Evolutionary conservation across 1,140 invertebrate genomes (phyloP).

Genomic region (Drosophila nasuta): DNA sequence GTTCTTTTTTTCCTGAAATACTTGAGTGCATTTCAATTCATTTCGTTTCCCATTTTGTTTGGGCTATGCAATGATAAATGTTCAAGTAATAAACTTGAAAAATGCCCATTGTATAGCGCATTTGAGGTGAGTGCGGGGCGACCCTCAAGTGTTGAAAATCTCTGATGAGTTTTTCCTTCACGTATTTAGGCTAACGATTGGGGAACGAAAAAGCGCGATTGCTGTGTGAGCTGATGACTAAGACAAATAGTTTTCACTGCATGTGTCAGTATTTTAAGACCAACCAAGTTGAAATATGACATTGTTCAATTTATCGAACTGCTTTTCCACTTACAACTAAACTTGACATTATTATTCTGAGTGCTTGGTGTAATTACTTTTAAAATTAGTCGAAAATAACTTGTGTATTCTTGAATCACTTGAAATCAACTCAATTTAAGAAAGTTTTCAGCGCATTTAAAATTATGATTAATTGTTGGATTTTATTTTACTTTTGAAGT

Average conservation of each 20-base stretch:
- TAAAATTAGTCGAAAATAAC: background rate
- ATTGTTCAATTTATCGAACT: constrained; percentile 33
- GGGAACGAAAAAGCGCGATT: constrained; percentile 5
- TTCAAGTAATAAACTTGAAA: constrained; percentile 72
- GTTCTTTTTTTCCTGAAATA: constrained; percentile 47
- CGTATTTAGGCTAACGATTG: constrained; percentile 49
- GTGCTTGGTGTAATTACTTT: constrained; percentile 5
- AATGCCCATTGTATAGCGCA: constrained; percentile 55
- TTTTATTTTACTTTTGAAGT: background rate
- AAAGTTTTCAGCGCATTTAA: background rate
- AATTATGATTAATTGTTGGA: background rate
- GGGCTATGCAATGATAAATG: constrained; percentile 65
- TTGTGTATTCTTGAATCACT: background rate
- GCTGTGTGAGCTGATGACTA: constrained; percentile 40
- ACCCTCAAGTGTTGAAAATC: constrained; percentile 32
- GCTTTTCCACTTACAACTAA: constrained; percentile 8
- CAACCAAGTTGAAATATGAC: constrained; percentile 59
- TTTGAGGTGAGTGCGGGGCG: background rate
- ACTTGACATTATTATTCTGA: constrained; percentile 12
- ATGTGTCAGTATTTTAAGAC: constrained; percentile 58
- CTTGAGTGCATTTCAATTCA: constrained; percentile 67
- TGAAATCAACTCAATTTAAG: background rate
- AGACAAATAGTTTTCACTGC: constrained; percentile 61
- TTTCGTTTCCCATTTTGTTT: constrained; percentile 42
- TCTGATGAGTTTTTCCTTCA: constrained; percentile 42